Evolutionary conservation across 2,113 vertebrate genomes (phyloP), one percentile per base, ranked within the genome.

Genomic region (Zosterops japonicus): DNA sequence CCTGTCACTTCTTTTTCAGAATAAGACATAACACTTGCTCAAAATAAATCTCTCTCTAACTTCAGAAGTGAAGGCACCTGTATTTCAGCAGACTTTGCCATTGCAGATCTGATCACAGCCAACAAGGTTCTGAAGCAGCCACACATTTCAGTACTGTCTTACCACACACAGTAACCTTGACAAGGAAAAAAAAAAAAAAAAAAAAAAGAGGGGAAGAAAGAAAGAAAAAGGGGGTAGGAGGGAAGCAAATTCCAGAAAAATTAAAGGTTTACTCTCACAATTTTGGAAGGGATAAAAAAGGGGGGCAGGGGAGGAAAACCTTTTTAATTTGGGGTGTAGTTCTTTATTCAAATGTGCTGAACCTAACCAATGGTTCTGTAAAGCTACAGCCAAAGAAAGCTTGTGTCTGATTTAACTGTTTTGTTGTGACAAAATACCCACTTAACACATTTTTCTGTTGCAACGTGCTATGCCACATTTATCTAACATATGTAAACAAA

Each of bases 361-460:
- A 79, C 4, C 9, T n/a, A 69, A 83, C 9, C 23, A 39, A 47
- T 12, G 12, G 42, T 15, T 85, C 63, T 24, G 12, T 8, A 79
- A 91, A 87, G 46, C 44, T 47, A 27, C 57, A 91, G 42, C 9
- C 57, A 87, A 53, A 72, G n/a, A 63, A 77, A 92, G 11, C 1
- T 8, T 21, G 41, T 33, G 60, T 35, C 72, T 92, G 17, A 24
- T 71, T 70, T 77, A 82, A 89, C 42, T 63, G 59, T 46, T 92
- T 59, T 91, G 91, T 79, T 93, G 67, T 91, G 87, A 93, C 70
- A 94, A 95, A 89, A 95, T 71, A 87, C 12, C 27, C 89, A 91
- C 44, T 93, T 89, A 82, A 64, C 87, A 94, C 52, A 84, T 92
- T 94, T 78, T 87, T 78, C 47, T 89, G 52, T 89, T 93, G 90